A percentile compares a stretch with the other conserved stretches of the same genome.
Conservation (phyloP, 2,113 vertebrate species). For the Holacanthus passer region DNA sequence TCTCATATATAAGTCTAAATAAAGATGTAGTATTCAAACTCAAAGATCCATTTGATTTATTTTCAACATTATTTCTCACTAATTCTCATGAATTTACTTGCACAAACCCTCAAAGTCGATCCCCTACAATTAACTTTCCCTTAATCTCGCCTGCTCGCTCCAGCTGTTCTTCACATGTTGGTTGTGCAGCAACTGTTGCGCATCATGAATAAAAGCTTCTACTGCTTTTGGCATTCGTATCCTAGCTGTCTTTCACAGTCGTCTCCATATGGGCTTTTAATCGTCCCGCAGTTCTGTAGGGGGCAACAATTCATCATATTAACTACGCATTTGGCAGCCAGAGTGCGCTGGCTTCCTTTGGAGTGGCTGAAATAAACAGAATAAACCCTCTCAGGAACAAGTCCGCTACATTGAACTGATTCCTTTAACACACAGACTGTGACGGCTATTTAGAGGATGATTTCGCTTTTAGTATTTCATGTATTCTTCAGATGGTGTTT, state of each 20-base stretch:
- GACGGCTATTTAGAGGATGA: slow-evolving; percentile 38
- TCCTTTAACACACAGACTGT: slow-evolving; percentile 68
- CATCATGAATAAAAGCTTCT: slow-evolving; percentile 53
- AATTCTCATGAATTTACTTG: slow-evolving; percentile 9
- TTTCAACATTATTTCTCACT: not conserved
- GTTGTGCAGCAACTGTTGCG: slow-evolving; percentile 28
- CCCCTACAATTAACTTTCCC: slow-evolving; percentile 5
- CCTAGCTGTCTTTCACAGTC: slow-evolving; percentile 51
- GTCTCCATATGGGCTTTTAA: slow-evolving; percentile 76
- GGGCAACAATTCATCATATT: slow-evolving; percentile 75
- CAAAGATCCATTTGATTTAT: not conserved
- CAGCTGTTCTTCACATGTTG: slow-evolving; percentile 37
- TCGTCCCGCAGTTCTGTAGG: slow-evolving; percentile 56
- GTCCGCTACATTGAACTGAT: slow-evolving; percentile 55
- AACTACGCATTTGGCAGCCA: slow-evolving; percentile 69
- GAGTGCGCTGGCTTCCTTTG: slow-evolving; percentile 61
- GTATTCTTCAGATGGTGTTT: slow-evolving; percentile 29
- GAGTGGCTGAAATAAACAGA: slow-evolving; percentile 67
- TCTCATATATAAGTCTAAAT: not conserved
- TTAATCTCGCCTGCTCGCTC: not conserved
- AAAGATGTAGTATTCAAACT: not conserved
- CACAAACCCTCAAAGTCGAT: not conserved
- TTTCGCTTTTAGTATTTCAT: slow-evolving; percentile 40
- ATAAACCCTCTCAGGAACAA: slow-evolving; percentile 51
- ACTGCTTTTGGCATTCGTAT: slow-evolving; percentile 55